phyloP scores from a whole-genome alignment of 2,888 invertebrate species.

The Trileptium ribeirensis region DNA sequence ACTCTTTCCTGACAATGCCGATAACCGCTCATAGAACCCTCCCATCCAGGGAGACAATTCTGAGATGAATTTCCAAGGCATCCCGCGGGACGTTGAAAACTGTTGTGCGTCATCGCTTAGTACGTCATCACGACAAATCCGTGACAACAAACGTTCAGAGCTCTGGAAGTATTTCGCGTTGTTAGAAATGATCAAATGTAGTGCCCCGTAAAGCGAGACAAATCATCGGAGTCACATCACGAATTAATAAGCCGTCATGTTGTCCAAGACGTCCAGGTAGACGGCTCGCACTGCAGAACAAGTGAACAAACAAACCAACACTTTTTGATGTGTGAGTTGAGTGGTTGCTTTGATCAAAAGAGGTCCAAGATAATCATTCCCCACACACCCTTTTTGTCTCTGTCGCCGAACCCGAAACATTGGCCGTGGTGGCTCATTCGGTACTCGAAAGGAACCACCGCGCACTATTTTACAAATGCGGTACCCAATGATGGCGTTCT shows the following conservation, averaged over 20 bases:
- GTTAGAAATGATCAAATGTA: not conserved
- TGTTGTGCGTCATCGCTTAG: not conserved
- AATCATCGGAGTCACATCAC: conserved; percentile 46
- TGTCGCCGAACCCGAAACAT: not conserved
- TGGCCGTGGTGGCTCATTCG: not conserved
- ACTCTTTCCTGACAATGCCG: not conserved
- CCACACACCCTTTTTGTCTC: conserved; percentile 34
- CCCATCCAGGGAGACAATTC: not conserved
- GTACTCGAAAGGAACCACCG: not conserved
- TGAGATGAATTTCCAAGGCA: not conserved
- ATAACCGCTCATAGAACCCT: too few species aligned
- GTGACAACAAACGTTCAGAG: not conserved
- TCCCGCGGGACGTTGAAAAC: not conserved
- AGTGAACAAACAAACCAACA: conserved; percentile 49
- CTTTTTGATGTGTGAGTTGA: conserved; percentile 24
- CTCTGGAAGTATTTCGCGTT: not conserved
- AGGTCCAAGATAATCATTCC: conserved; percentile 51
- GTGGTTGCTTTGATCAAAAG: conserved; percentile 43
- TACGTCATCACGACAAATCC: not conserved
- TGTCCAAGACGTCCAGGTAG: conserved; percentile 49
- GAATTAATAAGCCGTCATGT: conserved; percentile 45
- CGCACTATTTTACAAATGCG: not conserved
- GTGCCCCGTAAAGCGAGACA: not conserved
- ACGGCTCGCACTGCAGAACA: conserved; percentile 51
- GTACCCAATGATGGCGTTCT: not conserved